Conservation (phyloP, 2,797 vertebrate genomes). For the Peromyscus melanophrys region DNA sequence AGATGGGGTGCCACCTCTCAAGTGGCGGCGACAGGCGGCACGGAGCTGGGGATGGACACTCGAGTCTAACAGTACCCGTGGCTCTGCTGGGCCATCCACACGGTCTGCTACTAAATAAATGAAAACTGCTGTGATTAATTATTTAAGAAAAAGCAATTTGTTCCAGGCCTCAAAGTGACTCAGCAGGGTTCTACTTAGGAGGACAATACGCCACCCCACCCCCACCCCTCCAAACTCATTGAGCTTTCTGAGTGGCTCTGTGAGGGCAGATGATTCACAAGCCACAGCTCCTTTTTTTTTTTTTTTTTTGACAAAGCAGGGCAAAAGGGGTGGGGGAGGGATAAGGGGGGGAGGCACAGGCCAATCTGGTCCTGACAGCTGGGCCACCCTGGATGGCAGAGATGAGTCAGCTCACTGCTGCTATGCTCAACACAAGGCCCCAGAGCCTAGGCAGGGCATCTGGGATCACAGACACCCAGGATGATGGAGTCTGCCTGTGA, state of each 20-base stretch:
- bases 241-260: not conserved
- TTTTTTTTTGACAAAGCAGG: not conserved
- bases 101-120: constrained; percentile 68
- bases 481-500: not conserved
- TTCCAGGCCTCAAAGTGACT: constrained; percentile 66
- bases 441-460: not conserved
- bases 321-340: not conserved
- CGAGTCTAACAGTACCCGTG: not conserved
- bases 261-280: not conserved
- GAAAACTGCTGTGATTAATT: constrained; percentile 72
- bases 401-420: constrained; percentile 41
- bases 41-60: not conserved
- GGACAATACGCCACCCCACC: not conserved
- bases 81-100: not conserved
- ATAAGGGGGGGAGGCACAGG: not conserved
- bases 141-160: constrained; percentile 80
- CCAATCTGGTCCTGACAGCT: constrained; percentile 36
- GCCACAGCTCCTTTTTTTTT: not conserved
- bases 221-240: not conserved
- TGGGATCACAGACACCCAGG: not conserved
- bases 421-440: not conserved
- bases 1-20: not conserved
- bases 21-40: rapidly evolving
- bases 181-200: constrained; percentile 8
- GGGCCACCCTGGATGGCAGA: not conserved